Base-by-base conservation (phyloP, 2,797 vertebrate genomes). In the Pelodytes ibericus region DNA sequence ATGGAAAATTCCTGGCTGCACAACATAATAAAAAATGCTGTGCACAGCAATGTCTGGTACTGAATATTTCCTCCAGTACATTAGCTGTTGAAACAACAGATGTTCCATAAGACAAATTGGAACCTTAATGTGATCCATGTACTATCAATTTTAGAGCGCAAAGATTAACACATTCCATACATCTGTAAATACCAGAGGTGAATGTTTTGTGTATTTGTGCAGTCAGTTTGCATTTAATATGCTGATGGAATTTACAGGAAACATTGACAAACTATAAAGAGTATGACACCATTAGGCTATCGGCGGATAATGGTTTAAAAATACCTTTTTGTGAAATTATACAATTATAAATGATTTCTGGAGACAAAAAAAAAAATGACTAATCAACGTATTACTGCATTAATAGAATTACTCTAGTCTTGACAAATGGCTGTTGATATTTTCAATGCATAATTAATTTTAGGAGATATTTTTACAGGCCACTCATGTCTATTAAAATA, bases 41-140 rank as follows among this genome's bases (percentile, higher is more conserved):
- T n/a, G n/a, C n/a, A n/a, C n/a, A n/a, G n/a, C n/a, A n/a, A n/a
- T n/a, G n/a, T n/a, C n/a, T n/a, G n/a, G n/a, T n/a, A n/a, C n/a
- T n/a, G n/a, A n/a, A n/a, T n/a, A n/a, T n/a, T n/a, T n/a, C n/a
- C n/a, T n/a, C n/a, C 73, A 61, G 63, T 68, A 68, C 71, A 73
- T 68, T 79, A 68, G 70, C 47, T 29, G 41, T 47, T 60, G 56
- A 79, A 73, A 63, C 63, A 79, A 72, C 76, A 79, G 76, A 79
- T 79, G 76, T 79, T 79, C 59, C 51, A 70, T 73, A 51, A 73
- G 70, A 73, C 71, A 79, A 73, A 79, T 79, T 73, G 64, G 36
- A 73, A 73, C 70, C 71, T 79, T 71, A 68, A 25, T 79, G 76
- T 68, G 76, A 68, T 57, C 57, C 33, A 53, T 29, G 47, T 79